phyloP scores from a whole-genome alignment of 2,888 invertebrate species.

The Eupithecia inturbata region DNA sequence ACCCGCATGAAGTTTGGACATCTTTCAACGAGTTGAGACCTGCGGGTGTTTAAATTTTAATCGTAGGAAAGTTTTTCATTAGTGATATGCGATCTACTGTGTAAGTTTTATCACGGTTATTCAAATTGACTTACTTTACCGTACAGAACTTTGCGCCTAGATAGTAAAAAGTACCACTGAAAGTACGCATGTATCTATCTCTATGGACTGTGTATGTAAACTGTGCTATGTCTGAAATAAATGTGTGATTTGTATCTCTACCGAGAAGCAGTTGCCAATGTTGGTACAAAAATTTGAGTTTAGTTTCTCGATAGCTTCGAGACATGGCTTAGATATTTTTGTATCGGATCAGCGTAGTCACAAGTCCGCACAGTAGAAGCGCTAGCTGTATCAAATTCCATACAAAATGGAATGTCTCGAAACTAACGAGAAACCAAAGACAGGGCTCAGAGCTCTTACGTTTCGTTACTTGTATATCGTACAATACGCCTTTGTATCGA shows the following conservation, averaged over 20 bases:
- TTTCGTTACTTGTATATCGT: no score
- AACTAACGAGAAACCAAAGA: no score
- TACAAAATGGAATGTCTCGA: no score
- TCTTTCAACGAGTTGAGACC: conserved; percentile 55
- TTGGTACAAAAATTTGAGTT: neutral
- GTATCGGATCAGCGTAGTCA: no score
- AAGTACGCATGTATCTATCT: no score
- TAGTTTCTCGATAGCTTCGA: neutral
- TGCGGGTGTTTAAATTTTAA: conserved; percentile 54
- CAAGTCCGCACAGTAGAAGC: no score
- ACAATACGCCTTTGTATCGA: no score
- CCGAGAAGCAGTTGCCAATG: neutral
- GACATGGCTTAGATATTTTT: no score
- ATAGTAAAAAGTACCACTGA: neutral
- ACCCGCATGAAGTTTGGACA: conserved; percentile 45
- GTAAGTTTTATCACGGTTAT: conserved; percentile 23
- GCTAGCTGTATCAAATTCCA: no score
- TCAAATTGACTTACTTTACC: neutral
- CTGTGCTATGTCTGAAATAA: no score
- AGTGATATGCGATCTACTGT: conserved; percentile 31
- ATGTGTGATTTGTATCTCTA: neutral
- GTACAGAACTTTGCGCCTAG: neutral
- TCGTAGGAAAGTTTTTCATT: conserved; percentile 36
- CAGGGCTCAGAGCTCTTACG: no score
- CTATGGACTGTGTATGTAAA: no score